phyloP scores from a whole-genome alignment of 2,113 vertebrate genomes.

The Polypterus bichir region DNA sequence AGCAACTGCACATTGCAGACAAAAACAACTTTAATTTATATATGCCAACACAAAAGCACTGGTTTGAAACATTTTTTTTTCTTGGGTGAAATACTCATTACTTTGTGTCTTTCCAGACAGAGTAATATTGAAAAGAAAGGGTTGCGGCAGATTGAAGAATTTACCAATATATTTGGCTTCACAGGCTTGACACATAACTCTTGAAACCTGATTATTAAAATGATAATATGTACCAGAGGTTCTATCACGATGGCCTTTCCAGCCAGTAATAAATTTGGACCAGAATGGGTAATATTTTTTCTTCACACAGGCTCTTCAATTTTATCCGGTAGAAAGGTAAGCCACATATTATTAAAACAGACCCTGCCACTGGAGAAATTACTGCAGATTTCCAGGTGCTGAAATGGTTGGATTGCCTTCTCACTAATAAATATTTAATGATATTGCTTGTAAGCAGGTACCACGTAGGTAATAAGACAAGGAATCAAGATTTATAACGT shows the following conservation, averaged over 20 bases:
- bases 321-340: no score
- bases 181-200: not conserved
- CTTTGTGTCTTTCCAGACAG: not conserved
- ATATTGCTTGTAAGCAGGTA: no score
- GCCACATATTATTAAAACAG: no score
- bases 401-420: no score
- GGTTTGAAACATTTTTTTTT: not conserved
- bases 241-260: conserved; percentile 1
- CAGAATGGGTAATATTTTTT: conserved; percentile 2
- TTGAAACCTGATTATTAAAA: conserved; percentile 8
- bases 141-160: not conserved
- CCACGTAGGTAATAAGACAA: no score
- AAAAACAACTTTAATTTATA: not conserved
- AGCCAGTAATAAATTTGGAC: conserved; percentile 6
- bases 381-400: no score
- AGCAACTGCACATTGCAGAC: conserved; percentile 6
- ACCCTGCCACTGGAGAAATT: no score
- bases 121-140: conserved; percentile 2
- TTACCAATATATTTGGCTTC: not conserved
- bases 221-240: not conserved
- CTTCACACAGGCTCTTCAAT: not conserved
- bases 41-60: not conserved
- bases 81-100: conserved; percentile 4
- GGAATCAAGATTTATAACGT: no score
- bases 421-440: no score